phyloP scores from a whole-genome alignment of 1,140 invertebrate species.

The Macrotrachela quadricornifera region DNA sequence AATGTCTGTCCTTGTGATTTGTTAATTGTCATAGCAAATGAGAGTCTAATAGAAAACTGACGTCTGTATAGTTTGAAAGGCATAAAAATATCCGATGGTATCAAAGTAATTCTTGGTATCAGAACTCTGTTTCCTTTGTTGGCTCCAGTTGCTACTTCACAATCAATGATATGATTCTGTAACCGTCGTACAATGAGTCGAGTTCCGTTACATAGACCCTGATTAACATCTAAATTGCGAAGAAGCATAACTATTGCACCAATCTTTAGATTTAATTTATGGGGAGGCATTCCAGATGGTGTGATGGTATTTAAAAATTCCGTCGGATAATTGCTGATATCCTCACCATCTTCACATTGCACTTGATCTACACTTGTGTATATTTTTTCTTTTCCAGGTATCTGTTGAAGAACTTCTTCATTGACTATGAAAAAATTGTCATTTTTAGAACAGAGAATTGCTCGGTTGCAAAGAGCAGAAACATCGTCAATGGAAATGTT shows the following conservation, averaged over 20 bases:
- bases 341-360: constrained; percentile 10
- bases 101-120: too few species aligned
- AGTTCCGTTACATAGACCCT: constrained; percentile 26
- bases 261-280: constrained; percentile 23
- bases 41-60: constrained; percentile 33
- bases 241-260: constrained; percentile 24
- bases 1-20: constrained; percentile 35
- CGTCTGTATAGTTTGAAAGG: too few species aligned
- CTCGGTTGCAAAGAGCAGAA: too few species aligned
- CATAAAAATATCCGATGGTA: too few species aligned
- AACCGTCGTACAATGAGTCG: too few species aligned
- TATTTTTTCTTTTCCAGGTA: constrained; percentile 5
- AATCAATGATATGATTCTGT: too few species aligned
- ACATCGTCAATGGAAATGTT: too few species aligned
- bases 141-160: too few species aligned
- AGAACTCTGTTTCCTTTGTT: too few species aligned
- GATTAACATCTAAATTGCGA: constrained; percentile 18
- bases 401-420: constrained; percentile 9
- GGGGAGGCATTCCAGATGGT: constrained; percentile 21
- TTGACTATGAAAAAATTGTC: constrained; percentile 11
- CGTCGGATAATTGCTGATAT: constrained; percentile 13
- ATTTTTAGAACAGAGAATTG: too few species aligned
- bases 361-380: constrained; percentile 11
- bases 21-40: constrained; percentile 37
- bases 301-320: constrained; percentile 25